Evolutionary conservation across 2,797 vertebrate genomes (phyloP).

Genomic region (Molossus alvarezi): DNA sequence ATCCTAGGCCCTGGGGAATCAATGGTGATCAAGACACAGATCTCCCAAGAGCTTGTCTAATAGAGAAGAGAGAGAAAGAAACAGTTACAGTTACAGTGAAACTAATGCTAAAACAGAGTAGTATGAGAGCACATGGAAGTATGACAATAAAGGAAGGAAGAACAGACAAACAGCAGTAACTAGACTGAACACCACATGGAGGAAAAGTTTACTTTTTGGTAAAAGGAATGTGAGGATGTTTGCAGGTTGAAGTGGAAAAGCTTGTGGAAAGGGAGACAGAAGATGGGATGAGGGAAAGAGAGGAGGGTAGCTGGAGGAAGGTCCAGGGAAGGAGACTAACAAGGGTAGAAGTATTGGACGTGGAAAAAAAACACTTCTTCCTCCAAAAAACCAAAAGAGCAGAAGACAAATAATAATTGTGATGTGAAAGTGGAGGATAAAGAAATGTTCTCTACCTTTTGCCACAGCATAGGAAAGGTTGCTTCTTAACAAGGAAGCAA

Average conservation of each 20-base stretch:
- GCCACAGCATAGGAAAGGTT: neutral
- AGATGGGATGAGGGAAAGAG: neutral
- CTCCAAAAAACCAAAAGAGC: conserved; percentile 33
- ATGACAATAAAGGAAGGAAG: neutral
- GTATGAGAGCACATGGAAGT: neutral
- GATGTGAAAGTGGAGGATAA: neutral
- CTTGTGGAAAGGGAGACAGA: neutral
- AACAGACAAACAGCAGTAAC: neutral
- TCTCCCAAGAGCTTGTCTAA: neutral
- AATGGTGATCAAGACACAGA: conserved; percentile 24
- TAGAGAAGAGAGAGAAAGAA: neutral
- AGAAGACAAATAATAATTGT: neutral
- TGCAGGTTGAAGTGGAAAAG: neutral
- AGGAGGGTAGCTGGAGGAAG: neutral
- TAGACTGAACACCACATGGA: neutral
- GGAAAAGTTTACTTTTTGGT: neutral
- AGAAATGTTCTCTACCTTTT: neutral
- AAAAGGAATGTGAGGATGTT: conserved; percentile 3
- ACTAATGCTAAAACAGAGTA: neutral
- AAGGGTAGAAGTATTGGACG: neutral
- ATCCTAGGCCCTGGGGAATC: neutral
- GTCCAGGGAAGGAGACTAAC: neutral
- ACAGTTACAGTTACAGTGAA: neutral
- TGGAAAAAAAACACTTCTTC: neutral
- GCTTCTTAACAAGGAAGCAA: conserved; percentile 43